Base-by-base conservation (phyloP, 2,888 invertebrate genomes). In the Celastrina argiolus region DNA sequence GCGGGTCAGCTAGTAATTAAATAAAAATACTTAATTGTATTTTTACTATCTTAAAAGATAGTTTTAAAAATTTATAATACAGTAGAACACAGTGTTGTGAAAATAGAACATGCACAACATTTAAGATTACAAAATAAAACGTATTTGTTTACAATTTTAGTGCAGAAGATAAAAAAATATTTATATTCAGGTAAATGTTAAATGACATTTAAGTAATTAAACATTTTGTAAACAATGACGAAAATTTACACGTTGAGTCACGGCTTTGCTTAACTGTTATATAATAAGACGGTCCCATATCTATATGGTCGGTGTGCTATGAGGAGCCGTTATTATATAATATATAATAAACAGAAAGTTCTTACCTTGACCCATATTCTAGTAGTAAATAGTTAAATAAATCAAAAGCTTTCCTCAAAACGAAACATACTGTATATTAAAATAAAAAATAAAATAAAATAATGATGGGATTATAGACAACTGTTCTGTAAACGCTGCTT, bases 241-340 rank as follows among this genome's bases (percentile, higher is more conserved):
- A 22, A 45, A 45, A 45, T 45, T 18, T 18, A 51, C 51, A 51
- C 22, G 12, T 51, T 12, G 22, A 22, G 51, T 22, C 51, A 22
- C 51, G 51, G 22, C 10, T 51, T 51, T 18, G 22, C 51, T 51
- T 51, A 51, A 51, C 51, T 51, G 12, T 51, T 51, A 51, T 51
- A 22, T 51, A 51, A 51, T 51, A 51, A 22, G 12, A 36, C 31
- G 31, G 7, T 51, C 12, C 51, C 1, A 51, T 22, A 51, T 51
- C 51, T 22, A 51, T 22, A 51, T 12, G 51, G 51, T 22, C 1
- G 51, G 51, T 51, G 51, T 22, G 51, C 22, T 51, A 51, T 51
- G 22, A 51, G 51, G 22, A 51, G 45, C 18, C 8, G 2, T 45
- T 2, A 45, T 51, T 51, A 51, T 51, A 16, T 22, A 51, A 51